Conservation (phyloP, 2,113 vertebrate species). For the Erpornis zantholeuca region DNA sequence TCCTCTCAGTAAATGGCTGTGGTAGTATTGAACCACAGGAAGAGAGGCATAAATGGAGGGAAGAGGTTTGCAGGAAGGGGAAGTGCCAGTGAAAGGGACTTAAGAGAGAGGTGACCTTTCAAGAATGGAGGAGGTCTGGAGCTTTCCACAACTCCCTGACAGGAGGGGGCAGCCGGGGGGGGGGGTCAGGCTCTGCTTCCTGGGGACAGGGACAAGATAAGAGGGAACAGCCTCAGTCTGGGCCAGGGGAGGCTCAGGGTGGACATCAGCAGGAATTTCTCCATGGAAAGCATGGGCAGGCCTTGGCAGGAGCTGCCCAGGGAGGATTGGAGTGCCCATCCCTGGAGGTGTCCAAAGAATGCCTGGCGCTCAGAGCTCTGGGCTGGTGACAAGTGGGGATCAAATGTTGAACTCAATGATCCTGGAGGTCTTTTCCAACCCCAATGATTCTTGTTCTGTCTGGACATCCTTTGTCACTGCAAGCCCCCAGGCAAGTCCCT, state of each 20-base stretch:
- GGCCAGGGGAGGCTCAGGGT: neutral
- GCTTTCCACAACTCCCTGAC: neutral
- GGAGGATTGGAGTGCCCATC: too few relatives aligned
- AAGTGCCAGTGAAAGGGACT: neutral
- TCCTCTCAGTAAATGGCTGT: neutral
- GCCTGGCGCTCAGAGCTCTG: neutral
- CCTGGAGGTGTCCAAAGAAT: neutral
- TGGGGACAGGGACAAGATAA: neutral
- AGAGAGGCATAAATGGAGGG: neutral
- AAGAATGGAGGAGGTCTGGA: neutral
- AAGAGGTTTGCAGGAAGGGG: neutral
- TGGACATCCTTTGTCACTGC: neutral
- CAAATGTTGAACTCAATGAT: neutral
- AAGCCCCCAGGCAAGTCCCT: neutral
- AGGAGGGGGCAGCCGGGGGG: fast-evolving
- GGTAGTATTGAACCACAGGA: neutral
- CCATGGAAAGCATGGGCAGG: fast-evolving
- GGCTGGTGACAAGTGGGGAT: neutral
- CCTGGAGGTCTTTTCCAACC: neutral
- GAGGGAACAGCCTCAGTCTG: fast-evolving
- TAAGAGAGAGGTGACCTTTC: neutral
- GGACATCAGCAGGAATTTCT: neutral
- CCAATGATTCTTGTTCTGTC: neutral
- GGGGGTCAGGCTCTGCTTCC: neutral
- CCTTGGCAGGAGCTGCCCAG: fast-evolving